phyloP scores from a whole-genome alignment of 2,113 vertebrate genomes.

The Willisornis vidua region DNA sequence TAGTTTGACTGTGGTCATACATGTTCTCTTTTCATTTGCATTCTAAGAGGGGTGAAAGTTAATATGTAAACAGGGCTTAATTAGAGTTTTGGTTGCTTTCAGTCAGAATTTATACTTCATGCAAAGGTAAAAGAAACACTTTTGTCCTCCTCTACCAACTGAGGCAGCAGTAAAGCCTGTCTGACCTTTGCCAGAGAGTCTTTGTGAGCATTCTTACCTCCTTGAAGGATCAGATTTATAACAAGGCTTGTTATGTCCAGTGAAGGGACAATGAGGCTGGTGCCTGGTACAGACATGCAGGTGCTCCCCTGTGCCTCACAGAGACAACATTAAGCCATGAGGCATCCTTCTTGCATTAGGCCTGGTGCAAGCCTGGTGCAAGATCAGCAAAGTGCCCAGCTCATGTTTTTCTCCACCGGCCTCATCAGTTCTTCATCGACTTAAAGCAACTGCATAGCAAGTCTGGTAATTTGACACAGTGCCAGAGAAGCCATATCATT shows the following conservation, averaged over 20 bases:
- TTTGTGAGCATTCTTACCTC: not conserved
- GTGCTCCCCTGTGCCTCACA: not conserved
- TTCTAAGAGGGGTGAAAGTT: not conserved
- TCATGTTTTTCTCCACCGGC: not conserved
- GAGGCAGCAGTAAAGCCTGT: not conserved
- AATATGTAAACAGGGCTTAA: not conserved
- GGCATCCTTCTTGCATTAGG: not conserved
- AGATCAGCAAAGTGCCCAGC: fast-evolving
- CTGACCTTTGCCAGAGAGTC: not conserved
- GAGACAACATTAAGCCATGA: not conserved
- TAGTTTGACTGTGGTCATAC: not conserved
- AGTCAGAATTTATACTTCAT: not conserved
- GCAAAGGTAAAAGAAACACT: not conserved
- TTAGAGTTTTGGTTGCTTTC: not conserved
- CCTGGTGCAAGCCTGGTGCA: fast-evolving
- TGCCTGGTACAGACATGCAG: not conserved
- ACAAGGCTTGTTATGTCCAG: not conserved
- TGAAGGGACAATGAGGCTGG: not conserved
- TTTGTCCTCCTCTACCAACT: not conserved
- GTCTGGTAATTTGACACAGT: not conserved
- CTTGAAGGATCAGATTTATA: not conserved
- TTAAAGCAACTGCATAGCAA: not conserved
- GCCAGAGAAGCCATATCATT: not conserved
- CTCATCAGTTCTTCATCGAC: not conserved
- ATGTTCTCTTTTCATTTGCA: not conserved